These are phyloP conservation scores for Diceros bicornis DNA, from an alignment of 2,797 vertebrate species.

Conservation along the genomic window DNA sequence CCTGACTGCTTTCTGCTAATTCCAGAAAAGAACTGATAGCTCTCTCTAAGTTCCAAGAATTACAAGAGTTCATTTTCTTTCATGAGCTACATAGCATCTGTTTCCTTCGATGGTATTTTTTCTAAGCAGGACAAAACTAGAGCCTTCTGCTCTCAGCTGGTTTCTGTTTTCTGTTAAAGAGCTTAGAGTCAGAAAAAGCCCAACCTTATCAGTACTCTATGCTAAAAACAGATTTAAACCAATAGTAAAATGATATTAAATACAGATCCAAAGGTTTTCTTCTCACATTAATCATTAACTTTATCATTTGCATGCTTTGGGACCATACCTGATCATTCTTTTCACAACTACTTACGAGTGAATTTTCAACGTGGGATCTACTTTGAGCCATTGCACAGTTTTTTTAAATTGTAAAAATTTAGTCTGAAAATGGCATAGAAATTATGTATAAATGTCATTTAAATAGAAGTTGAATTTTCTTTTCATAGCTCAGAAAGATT, in stretches of 20 bases:
- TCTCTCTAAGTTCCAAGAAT: constrained; percentile 45
- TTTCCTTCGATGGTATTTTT: neutral
- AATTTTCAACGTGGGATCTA: neutral
- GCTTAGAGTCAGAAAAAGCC: constrained; percentile 45
- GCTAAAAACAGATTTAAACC: constrained; percentile 9
- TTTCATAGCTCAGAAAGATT: neutral
- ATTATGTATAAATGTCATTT: neutral
- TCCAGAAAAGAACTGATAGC: constrained; percentile 7
- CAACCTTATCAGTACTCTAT: neutral
- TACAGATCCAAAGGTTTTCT: neutral
- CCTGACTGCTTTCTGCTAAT: constrained; percentile 17
- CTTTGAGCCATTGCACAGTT: neutral
- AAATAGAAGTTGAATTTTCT: constrained; percentile 9
- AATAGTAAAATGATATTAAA: constrained; percentile 31
- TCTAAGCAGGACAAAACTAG: neutral
- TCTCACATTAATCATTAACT: neutral
- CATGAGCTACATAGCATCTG: neutral
- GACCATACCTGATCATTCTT: neutral
- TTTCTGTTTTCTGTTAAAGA: constrained; percentile 51
- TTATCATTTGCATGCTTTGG: neutral
- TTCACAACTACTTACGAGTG: neutral
- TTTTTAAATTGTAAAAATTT: constrained; percentile 52
- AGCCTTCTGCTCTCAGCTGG: neutral
- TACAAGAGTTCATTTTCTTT: neutral
- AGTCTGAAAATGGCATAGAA: neutral